phyloP scores from a whole-genome alignment of 35 echinoderm and acorn worm genomes.

The Strongylocentrotus purpuratus region DNA sequence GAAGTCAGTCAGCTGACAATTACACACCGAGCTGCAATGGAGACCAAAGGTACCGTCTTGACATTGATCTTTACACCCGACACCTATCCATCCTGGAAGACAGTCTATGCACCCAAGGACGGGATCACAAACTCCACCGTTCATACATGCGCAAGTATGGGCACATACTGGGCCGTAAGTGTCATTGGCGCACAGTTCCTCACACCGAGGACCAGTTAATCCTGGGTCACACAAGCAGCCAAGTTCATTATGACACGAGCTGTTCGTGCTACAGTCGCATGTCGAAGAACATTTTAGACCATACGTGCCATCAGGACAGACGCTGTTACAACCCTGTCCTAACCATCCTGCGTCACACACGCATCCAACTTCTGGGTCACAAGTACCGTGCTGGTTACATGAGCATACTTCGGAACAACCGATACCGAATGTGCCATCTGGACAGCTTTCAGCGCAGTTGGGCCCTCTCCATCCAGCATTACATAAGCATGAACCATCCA shows the following conservation, averaged over 20 bases:
- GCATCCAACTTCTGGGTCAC: slow-evolving; percentile 77
- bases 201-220: slow-evolving; percentile 59
- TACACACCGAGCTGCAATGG: slow-evolving; percentile 54
- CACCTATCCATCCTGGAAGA: slow-evolving; percentile 72
- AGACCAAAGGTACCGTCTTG: slow-evolving; percentile 63
- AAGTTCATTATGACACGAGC: slow-evolving; percentile 61
- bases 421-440: slow-evolving; percentile 61
- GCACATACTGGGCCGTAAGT: slow-evolving; percentile 72
- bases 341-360: slow-evolving; percentile 74
- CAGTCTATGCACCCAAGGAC: slow-evolving; percentile 75
- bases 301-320: slow-evolving; percentile 64
- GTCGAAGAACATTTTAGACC: slow-evolving; percentile 67
- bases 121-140: slow-evolving; percentile 74
- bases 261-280: slow-evolving; percentile 78
- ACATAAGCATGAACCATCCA: slow-evolving; percentile 73
- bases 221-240: slow-evolving; percentile 83
- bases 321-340: slow-evolving; percentile 48
- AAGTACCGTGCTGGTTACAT: slow-evolving; percentile 66
- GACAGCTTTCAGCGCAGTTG: slow-evolving; percentile 59
- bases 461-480: slow-evolving; percentile 68
- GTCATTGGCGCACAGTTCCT: slow-evolving; percentile 60
- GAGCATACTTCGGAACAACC: slow-evolving; percentile 64
- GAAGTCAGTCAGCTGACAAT: slow-evolving; percentile 55
- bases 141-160: slow-evolving; percentile 67
- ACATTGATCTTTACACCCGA: slow-evolving; percentile 59